phyloP scores from a whole-genome alignment of 2,888 invertebrate genomes.

The Oxyscelio sp. region DNA sequence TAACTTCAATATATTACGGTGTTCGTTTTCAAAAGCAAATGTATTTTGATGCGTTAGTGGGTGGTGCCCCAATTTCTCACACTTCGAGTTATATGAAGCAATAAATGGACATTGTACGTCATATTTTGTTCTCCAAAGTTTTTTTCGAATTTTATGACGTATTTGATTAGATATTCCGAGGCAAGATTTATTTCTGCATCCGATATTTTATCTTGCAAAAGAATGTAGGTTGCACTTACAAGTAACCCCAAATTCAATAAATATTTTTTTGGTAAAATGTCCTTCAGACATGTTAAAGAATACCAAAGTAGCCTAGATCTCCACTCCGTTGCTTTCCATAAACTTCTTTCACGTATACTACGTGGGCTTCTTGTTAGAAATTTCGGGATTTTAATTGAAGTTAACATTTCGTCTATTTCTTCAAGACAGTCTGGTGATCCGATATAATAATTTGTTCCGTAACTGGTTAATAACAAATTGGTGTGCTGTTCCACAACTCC shows the following conservation, averaged over 20 bases:
- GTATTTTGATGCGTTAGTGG: conserved; percentile 48
- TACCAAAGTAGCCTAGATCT: conserved; percentile 6
- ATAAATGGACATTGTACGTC: conserved; percentile 46
- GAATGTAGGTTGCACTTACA: not conserved
- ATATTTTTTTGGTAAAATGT: not conserved
- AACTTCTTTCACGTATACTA: not conserved
- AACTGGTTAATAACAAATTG: no score
- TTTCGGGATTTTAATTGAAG: no score
- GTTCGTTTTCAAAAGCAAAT: conserved; percentile 53
- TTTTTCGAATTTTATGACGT: conserved; percentile 3
- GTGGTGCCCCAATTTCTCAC: conserved; percentile 29
- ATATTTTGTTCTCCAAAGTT: conserved; percentile 11
- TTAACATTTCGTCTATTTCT: no score
- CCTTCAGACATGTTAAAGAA: not conserved
- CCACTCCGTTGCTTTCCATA: conserved; percentile 24
- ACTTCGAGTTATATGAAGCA: conserved; percentile 17
- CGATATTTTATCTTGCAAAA: not conserved
- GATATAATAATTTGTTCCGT: no score
- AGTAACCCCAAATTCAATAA: not conserved
- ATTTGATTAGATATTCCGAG: not conserved
- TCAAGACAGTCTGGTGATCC: no score
- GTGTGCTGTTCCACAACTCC: no score
- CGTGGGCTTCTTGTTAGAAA: no score
- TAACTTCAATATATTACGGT: conserved; percentile 31
- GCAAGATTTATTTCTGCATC: not conserved